Conservation (phyloP, 2,113 vertebrate genomes). For the Mus musculus region GRCm39 chr1:68992501-68993000, state of each 20-base stretch:
- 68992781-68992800: background rate
- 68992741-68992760: background rate
- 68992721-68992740: background rate
- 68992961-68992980: background rate
- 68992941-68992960: background rate
- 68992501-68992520: background rate
- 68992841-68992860: slow-evolving; percentile 18
- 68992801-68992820: background rate
- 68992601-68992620: background rate
- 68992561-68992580: too few species aligned
- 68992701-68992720: too few species aligned
- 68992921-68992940: background rate
- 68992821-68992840: background rate
- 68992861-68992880: slow-evolving; percentile 25
- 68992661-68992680: background rate
- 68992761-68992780: background rate
- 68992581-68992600: background rate
- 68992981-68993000: background rate
- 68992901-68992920: too few species aligned
- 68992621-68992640: background rate
- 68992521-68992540: background rate
- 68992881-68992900: background rate
- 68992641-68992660: background rate
- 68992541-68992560: background rate
- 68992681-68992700: background rate